phyloP scores from a whole-genome alignment of 1,140 invertebrate species.

The Drosophila nikananu region DNA sequence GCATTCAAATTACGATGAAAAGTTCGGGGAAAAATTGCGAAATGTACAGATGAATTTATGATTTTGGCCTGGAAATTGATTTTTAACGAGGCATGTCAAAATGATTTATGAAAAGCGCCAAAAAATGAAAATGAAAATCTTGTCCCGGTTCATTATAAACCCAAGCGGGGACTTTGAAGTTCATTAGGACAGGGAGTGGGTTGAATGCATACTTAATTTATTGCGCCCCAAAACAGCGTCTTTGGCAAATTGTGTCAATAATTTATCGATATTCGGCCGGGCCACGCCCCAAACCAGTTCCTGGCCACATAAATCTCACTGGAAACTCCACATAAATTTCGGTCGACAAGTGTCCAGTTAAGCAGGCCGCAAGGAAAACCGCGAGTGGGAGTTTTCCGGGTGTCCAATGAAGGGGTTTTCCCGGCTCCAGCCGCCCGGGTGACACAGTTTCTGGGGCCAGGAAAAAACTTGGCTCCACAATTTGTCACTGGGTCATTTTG shows the following conservation, averaged over 20 bases:
- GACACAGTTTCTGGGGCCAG: conserved; percentile 8
- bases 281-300: conserved; percentile 17
- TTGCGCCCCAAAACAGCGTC: conserved; percentile 19
- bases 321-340: conserved; percentile 53
- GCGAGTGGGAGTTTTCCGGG: conserved; percentile 35
- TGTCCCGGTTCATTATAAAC: conserved; percentile 23
- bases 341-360: conserved; percentile 66
- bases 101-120: conserved; percentile 14
- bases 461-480: conserved; percentile 62
- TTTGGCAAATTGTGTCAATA: conserved; percentile 58
- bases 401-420: neutral
- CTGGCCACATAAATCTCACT: conserved; percentile 53
- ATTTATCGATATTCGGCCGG: conserved; percentile 58
- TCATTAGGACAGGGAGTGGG: conserved; percentile 38
- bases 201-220: conserved; percentile 46
- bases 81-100: conserved; percentile 51
- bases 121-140: neutral
- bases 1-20: conserved; percentile 61
- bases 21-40: conserved; percentile 22
- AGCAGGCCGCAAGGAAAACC: conserved; percentile 46
- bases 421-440: neutral
- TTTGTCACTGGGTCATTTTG: conserved; percentile 74
- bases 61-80: conserved; percentile 52
- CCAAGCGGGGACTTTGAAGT: conserved; percentile 19
- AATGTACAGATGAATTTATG: conserved; percentile 44